Evolutionary conservation across 2,797 vertebrate species (phyloP).

Genomic region (Lophura swinhoii): DNA sequence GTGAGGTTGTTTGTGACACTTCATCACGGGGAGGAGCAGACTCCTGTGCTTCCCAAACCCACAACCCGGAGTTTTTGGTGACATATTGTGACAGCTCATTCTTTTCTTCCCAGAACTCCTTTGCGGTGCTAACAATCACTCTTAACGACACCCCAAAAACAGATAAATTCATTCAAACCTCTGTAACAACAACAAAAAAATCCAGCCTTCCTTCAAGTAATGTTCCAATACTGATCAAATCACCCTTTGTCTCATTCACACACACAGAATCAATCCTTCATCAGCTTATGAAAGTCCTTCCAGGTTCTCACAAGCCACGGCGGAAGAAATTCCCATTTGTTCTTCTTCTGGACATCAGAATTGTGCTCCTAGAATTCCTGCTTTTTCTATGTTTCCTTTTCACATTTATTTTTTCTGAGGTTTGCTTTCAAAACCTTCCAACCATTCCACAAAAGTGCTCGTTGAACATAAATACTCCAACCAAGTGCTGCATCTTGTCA

Average conservation of each 20-base stretch:
- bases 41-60: slow-evolving; percentile 42
- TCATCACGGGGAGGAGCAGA: slow-evolving; percentile 17
- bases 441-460: slow-evolving; percentile 73
- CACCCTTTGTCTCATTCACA: slow-evolving; percentile 32
- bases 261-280: slow-evolving; percentile 48
- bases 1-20: not conserved
- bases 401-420: slow-evolving; percentile 58
- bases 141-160: slow-evolving; percentile 46
- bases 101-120: slow-evolving; percentile 33
- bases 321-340: slow-evolving; percentile 26
- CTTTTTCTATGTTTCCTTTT: slow-evolving; percentile 39
- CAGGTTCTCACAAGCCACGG: slow-evolving; percentile 33
- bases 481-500: slow-evolving; percentile 57
- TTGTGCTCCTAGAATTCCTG: slow-evolving; percentile 74
- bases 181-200: slow-evolving; percentile 15
- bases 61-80: not conserved
- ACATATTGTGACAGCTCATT: not conserved
- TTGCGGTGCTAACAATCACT: slow-evolving; percentile 68
- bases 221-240: slow-evolving; percentile 75
- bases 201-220: slow-evolving; percentile 80
- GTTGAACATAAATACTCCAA: slow-evolving; percentile 62
- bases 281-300: slow-evolving; percentile 50
- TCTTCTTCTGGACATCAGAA: slow-evolving; percentile 51
- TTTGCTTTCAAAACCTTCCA: slow-evolving; percentile 61
- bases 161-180: slow-evolving; percentile 72